Evolutionary conservation across 2,113 vertebrate species (phyloP), one percentile per base, ranked within the genome.

Genomic region (Circaetus cinerascens): DNA sequence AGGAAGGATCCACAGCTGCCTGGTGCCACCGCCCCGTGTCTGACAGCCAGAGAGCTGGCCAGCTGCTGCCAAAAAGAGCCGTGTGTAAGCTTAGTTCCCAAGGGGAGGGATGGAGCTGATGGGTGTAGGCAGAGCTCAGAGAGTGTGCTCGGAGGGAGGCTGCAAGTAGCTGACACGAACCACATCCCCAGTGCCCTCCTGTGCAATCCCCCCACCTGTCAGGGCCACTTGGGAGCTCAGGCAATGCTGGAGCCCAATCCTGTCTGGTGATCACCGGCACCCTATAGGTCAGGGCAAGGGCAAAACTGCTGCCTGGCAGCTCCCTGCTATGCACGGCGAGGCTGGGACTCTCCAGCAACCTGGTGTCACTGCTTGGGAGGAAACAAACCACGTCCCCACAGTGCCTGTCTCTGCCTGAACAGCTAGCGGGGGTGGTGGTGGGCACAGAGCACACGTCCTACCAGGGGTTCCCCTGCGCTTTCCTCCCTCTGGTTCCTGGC

Each of bases 281-380:
- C 27, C 46, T 60, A 30, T 13, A 15, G 64, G 13, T 15, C 38
- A 51, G 43, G 12, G 36, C 16, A 84, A 46, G 40, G 41, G n/a
- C 20, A 45, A 27, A 74, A 26, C 27, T 45, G 36, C 67, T 83
- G 34, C 46, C 32, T 79, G 51, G 53, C 30, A 67, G 45, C 55
- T 50, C 32, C 20, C 40, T 27, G 26, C 3, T 9, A 34, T 23
- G 36, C 57, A 26, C 0, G 1, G 26, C 2, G 1, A 46, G 56
- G 30, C 34, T 88, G 57, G 36, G 34, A 41, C 36, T 45, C 10
- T 20, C 34, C 68, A 81, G 12, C 2, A 48, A 23, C 23, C 55
- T 6, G 5, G 36, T 59, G 48, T 20, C 81, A 76, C 48, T 43
- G 25, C 16, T 2, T 23, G 8, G 16, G 38, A 55, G 27, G 16